Base-by-base conservation (phyloP, 2,888 invertebrate species). In the Prosapia bicincta region DNA sequence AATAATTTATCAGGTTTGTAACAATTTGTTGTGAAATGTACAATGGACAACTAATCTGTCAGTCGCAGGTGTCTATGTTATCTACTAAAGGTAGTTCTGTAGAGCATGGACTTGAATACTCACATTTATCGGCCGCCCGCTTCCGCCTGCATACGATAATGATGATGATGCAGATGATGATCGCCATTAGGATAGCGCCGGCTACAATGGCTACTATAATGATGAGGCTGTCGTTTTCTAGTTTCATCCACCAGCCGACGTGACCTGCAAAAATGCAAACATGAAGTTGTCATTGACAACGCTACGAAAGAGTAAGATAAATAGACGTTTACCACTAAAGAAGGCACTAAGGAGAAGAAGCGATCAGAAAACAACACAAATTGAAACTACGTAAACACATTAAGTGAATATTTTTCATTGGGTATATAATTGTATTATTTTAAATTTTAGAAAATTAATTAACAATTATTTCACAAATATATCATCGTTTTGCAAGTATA, bases 101-200 rank as follows among this genome's bases (percentile, higher is more conserved):
- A 9, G 54, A 54, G 43, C 69, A 76, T 26, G 71, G 30, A 67
- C 66, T 70, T 72, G 66, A 68, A 72, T 78, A 90, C 93, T 93
- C 88, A 94, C 94, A 94, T 90, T 94, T 94, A 81, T 92, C 92
- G 81, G 90, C 90, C 72, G 92, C 91, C 82, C 94, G 89, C 87
- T 94, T 93, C 81, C 94, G 89, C 81, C 95, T 88, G 85, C 96
- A 96, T 81, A 96, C 90, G 84, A 95, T 91, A 84, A 94, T 91
- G 84, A 96, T 93, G 83, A 94, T 91, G 85, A 94, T 91, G 86
- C 95, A 93, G 76, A 96, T 88, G 81, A 93, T 91, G 81, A 95
- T 90, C 78, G 95, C 92, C 69, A 92, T 89, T 80, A 89, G 86
- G 79, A 93, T 87, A 79, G 92, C 88, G 65, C 89, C 89, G 72